phyloP scores from a whole-genome alignment of 2,113 vertebrate species.

The Condylura cristata region DNA sequence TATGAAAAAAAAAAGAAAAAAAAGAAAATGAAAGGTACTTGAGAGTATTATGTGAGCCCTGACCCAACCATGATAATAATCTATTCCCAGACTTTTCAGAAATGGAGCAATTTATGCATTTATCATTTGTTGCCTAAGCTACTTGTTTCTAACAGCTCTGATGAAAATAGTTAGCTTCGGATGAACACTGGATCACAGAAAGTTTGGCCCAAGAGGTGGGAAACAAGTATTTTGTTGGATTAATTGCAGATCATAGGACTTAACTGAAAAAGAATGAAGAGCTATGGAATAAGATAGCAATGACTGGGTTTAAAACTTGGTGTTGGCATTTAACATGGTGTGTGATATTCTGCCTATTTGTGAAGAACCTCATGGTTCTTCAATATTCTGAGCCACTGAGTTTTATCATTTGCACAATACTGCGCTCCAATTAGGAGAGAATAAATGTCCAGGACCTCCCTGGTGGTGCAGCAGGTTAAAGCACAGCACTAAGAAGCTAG shows the following conservation, averaged over 20 bases:
- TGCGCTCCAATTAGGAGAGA: neutral
- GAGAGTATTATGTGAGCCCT: neutral
- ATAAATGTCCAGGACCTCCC: neutral
- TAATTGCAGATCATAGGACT: neutral
- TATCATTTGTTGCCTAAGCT: neutral
- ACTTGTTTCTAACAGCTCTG: neutral
- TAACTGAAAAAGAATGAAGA: neutral
- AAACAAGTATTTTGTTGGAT: neutral
- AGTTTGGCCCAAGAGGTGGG: neutral
- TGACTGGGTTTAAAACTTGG: neutral
- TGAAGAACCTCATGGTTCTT: neutral
- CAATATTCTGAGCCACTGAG: neutral
- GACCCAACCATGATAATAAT: neutral
- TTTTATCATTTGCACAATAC: neutral
- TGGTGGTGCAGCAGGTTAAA: no score
- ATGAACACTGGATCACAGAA: neutral
- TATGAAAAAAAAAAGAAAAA: no score
- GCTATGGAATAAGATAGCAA: neutral
- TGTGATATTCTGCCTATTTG: neutral
- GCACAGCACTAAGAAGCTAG: no score
- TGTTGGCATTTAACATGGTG: neutral
- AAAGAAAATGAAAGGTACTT: neutral
- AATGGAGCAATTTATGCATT: neutral
- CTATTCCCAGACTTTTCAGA: neutral
- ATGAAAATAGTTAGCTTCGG: neutral